A percentile compares a stretch with the other conserved stretches of the same genome.
Evolutionary conservation across 2,888 invertebrate genomes (phyloP).

Genomic region (Brenthis daphne): DNA sequence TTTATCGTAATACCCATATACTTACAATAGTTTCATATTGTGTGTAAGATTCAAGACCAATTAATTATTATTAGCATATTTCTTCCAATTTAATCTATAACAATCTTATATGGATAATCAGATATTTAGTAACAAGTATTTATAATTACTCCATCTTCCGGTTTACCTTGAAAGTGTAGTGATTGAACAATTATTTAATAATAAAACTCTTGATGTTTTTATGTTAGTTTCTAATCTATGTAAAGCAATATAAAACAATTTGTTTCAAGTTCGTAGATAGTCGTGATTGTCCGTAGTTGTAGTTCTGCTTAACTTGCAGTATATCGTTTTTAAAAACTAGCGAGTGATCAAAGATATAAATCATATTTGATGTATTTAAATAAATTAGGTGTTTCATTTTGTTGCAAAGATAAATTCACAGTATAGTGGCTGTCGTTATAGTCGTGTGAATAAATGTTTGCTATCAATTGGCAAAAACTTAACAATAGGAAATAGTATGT

Average conservation of each 20-base stretch:
- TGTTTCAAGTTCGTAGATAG: conserved; percentile 3
- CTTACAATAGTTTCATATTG: conserved; percentile 28
- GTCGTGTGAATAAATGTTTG: conserved; percentile 17
- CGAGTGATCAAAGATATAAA: too few species aligned
- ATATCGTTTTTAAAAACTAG: neutral
- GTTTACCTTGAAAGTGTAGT: conserved; percentile 15
- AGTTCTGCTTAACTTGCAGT: conserved; percentile 5
- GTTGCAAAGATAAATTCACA: neutral
- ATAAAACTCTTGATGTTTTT: neutral
- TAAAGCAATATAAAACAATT: conserved; percentile 3
- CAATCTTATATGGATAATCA: neutral
- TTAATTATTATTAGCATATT: neutral
- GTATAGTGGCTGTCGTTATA: neutral
- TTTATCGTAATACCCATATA: conserved; percentile 61
- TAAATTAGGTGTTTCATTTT: neutral
- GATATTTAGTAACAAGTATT: neutral
- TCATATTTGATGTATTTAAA: neutral
- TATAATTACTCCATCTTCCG: neutral
- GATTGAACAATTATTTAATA: neutral
- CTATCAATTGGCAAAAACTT: conserved; percentile 5
- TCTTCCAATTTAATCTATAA: neutral
- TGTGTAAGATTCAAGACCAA: conserved; percentile 1
- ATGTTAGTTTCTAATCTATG: too few species aligned
- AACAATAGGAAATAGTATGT: conserved; percentile 15
- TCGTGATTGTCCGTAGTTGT: neutral